Evolutionary conservation across 2,797 vertebrate species (phyloP), one percentile per base, ranked within the genome.

Genomic region (Eptatretus atami): DNA sequence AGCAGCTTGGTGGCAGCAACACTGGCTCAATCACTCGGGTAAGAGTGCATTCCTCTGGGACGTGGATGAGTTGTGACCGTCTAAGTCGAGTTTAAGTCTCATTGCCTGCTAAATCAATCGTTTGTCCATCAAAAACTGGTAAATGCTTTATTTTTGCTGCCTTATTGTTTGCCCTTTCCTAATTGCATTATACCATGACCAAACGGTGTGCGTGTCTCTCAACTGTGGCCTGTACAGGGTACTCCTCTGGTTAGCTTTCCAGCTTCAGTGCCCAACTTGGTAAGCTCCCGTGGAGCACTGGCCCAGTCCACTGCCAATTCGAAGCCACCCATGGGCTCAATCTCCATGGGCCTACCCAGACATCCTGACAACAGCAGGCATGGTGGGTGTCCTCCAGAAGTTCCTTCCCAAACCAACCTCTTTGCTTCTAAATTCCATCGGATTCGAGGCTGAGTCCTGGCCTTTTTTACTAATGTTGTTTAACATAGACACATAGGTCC

Each of bases 21-120:
- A 90, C 90, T 66, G 86, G 90, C 69, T 96, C 92, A 53, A 95
- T 99, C 70, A 94, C 87, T 69, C 87, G 90, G 82, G 92, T 94
- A 76, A 73, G 76, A 65, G 63, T 54, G 9, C 24, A 11, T 11
- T 31, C 19, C 53, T 11, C 53, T 44, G 31, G 6, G 64, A 1
- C 19, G 1, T 64, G 1, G 31, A 44, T 8, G 31, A 44, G 31
- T 8, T 3, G 31, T 44, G 31, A 8, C 31, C 31, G 31, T 44
- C 31, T 44, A 44, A 44, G 31, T 4, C 31, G 31, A 44, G 31
- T 8, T 44, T 44, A 44, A 44, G 31, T 44, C 19, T 19, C 31
- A 44, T 44, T 44, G 3, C 31, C 31, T 44, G 31, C 6, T 44
- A 44, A 44, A 44, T 44, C 19, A 19, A 19, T 19, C 19, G 19